phyloP scores from a whole-genome alignment of 2,888 invertebrate genomes.

The Dinocampus coccinellae region DNA sequence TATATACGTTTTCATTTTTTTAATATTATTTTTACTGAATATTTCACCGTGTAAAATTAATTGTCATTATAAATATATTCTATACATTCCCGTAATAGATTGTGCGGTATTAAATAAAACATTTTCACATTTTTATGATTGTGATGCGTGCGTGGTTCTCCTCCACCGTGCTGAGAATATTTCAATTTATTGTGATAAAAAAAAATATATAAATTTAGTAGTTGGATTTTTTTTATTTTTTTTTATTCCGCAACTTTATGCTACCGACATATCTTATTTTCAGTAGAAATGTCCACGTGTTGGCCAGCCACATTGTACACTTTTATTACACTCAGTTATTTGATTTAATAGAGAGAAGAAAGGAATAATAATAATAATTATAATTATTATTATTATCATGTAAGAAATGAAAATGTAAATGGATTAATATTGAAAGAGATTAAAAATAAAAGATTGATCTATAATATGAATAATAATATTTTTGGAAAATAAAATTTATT shows the following conservation, averaged over 20 bases:
- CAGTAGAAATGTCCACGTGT: not conserved
- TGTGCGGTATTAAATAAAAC: not conserved
- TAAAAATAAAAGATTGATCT: not conserved
- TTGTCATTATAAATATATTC: too few relatives aligned
- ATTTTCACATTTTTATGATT: not conserved
- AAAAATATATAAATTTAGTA: not conserved
- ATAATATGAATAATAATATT: not conserved
- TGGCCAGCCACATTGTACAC: not conserved
- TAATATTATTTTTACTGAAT: too few relatives aligned
- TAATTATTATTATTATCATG: too few relatives aligned
- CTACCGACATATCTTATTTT: not conserved
- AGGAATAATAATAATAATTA: too few relatives aligned
- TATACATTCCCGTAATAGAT: too few relatives aligned
- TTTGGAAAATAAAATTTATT: not conserved
- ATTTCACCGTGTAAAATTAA: too few relatives aligned
- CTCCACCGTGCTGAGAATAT: not conserved
- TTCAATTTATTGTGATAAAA: not conserved
- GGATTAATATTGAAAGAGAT: not conserved
- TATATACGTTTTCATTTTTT: too few relatives aligned
- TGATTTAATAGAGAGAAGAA: not conserved
- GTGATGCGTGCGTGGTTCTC: too few relatives aligned
- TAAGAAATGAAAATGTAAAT: too few relatives aligned
- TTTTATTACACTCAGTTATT: not conserved
- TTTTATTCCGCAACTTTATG: not conserved
- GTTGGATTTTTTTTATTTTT: not conserved